phyloP scores from a whole-genome alignment of 64 coral and sea anemone genomes.

The Porites lutea region DNA sequence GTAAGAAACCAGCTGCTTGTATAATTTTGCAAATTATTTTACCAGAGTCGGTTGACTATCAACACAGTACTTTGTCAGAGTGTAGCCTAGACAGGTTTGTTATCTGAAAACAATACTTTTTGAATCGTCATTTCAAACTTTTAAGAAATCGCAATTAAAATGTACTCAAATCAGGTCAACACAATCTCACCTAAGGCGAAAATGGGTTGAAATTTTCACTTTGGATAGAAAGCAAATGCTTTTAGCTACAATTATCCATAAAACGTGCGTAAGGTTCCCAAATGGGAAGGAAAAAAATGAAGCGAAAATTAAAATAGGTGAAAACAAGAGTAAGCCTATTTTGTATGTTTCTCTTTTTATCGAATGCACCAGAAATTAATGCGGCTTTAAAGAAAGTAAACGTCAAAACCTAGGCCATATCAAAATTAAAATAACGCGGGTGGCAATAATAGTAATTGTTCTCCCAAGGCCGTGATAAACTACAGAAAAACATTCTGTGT shows the following conservation, averaged over 20 bases:
- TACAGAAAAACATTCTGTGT: constrained; percentile 11
- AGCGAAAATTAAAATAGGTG: constrained; percentile 1
- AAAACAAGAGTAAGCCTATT: constrained; percentile 2
- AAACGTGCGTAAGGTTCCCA: neutral
- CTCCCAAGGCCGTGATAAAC: constrained; percentile 1
- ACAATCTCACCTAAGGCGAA: constrained; percentile 32
- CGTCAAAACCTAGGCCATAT: neutral
- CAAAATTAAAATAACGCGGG: constrained; percentile 17
- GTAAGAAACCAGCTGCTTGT: constrained; percentile 1
- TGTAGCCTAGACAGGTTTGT: constrained; percentile 15
- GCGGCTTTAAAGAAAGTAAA: neutral
- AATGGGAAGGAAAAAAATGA: constrained; percentile 37
- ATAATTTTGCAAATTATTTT: constrained; percentile 62
- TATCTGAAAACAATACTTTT: constrained; percentile 50
- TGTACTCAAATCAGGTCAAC: constrained; percentile 25
- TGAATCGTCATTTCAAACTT: constrained; percentile 44
- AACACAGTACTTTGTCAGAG: constrained; percentile 28
- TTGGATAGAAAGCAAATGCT: constrained; percentile 5
- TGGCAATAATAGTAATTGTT: neutral
- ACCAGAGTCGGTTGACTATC: constrained; percentile 35
- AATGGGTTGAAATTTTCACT: constrained; percentile 39
- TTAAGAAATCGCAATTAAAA: constrained; percentile 40
- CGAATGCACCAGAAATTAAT: neutral
- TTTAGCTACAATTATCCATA: constrained; percentile 26
- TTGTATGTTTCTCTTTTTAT: neutral